Evolutionary conservation across 2,797 vertebrate genomes (phyloP).

Genomic region (Centroberyx gerrardi): DNA sequence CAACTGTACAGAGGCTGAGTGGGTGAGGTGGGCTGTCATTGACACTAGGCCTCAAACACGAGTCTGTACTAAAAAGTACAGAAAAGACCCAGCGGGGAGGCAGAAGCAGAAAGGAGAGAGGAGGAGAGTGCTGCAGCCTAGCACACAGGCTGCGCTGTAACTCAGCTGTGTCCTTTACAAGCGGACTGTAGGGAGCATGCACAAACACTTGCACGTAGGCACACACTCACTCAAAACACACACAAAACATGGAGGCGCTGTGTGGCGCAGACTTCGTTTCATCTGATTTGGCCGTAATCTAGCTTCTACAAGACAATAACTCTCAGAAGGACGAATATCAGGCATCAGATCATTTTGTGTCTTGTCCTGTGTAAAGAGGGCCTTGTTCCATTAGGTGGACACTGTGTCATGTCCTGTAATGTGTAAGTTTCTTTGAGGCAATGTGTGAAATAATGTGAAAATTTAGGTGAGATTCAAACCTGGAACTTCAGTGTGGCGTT

Average conservation of each 20-base stretch:
- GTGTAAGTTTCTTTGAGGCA: not conserved
- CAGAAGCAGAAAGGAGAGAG: slow-evolving; percentile 2
- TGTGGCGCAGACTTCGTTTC: slow-evolving; percentile 55
- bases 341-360: slow-evolving; percentile 26
- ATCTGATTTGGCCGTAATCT: slow-evolving; percentile 64
- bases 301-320: slow-evolving; percentile 49
- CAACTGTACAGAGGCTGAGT: slow-evolving; percentile 49
- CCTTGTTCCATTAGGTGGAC: slow-evolving; percentile 7
- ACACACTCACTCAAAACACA: slow-evolving; percentile 36
- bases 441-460: not conserved
- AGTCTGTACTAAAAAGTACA: slow-evolving; percentile 57
- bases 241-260: slow-evolving; percentile 10
- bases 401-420: slow-evolving; percentile 14
- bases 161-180: slow-evolving; percentile 60
- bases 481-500: no score
- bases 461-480: no score
- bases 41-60: slow-evolving; percentile 70
- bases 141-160: slow-evolving; percentile 51
- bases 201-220: slow-evolving; percentile 15
- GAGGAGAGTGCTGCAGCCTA: slow-evolving; percentile 26
- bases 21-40: slow-evolving; percentile 70
- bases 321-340: slow-evolving; percentile 41
- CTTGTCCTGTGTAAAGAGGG: slow-evolving; percentile 8
- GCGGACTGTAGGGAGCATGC: slow-evolving; percentile 25
- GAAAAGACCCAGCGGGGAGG: slow-evolving; percentile 54